A percentile compares a stretch with the other conserved stretches of the same genome.
Conservation (phyloP, 1,140 invertebrate species). For the Drosophila parabipectinata region DNA sequence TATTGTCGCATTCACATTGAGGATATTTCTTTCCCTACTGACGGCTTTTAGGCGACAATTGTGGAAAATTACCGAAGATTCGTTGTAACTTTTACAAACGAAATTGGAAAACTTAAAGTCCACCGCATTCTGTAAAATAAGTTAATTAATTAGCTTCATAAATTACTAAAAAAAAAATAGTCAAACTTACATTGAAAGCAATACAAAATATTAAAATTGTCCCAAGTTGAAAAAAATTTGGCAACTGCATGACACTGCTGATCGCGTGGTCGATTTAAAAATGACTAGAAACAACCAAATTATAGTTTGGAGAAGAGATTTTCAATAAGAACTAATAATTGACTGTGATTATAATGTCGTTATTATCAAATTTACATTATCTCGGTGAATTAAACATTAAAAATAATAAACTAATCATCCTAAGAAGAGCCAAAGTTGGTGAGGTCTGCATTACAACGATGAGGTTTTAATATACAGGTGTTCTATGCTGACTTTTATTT, state of each 20-base stretch:
- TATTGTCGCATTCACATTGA: not conserved
- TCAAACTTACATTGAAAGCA: not conserved
- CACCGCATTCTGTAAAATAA: not conserved
- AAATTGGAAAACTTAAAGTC: not conserved
- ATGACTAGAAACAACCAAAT: not conserved
- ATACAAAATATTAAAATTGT: not conserved
- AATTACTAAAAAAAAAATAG: too few relatives aligned
- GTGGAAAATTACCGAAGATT: not conserved
- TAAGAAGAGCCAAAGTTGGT: too few relatives aligned
- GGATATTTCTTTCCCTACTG: not conserved
- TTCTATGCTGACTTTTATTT: not conserved
- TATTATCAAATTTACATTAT: constrained; percentile 1
- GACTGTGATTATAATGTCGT: not conserved
- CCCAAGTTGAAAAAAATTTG: not conserved
- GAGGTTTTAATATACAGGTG: too few relatives aligned
- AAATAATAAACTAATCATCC: not conserved
- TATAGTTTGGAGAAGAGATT: not conserved
- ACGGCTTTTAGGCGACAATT: not conserved
- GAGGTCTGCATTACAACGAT: too few relatives aligned
- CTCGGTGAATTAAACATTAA: not conserved
- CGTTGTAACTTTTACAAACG: not conserved
- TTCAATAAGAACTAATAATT: not conserved
- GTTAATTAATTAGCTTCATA: not conserved
- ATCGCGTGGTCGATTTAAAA: not conserved
- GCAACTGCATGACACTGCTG: not conserved